Base-by-base conservation (phyloP, 2,113 vertebrate genomes). In the Aviceda subcristata region DNA sequence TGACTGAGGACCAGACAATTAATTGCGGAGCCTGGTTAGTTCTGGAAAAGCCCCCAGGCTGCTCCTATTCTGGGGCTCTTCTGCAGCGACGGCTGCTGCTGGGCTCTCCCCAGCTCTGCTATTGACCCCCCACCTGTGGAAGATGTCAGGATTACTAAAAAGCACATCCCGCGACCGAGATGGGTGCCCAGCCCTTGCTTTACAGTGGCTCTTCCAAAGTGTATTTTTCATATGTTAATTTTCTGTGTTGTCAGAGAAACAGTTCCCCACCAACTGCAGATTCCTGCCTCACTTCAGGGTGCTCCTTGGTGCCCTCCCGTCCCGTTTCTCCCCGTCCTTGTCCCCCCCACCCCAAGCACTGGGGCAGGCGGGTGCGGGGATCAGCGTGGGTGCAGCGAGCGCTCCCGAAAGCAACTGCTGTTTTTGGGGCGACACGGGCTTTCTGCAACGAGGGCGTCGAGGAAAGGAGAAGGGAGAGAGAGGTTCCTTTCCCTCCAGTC, bases 371-470 rank as follows among this genome's bases (percentile, higher is more conserved):
- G n/a, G 38, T 7, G 57, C 9, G 2, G 30, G 81, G 41, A 41
- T 69, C 30, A 5, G 66, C 3, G 3, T 10, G 45, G 63, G 4
- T 1, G 0, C 71, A 12, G 57, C 0, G 8, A 30, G 17, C 0
- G 7, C 5, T 71, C 4, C 1, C 1, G 6, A 38, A 8, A 62
- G 38, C 62, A 11, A 1, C 24, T 7, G 10, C 48, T 50, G 53
- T 11, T 46, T 12, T 17, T 21, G 12, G 63, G 74, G 46, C 26
- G 19, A 5, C 6, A 1, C 0, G 32, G 12, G 12, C 23, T 29
- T 10, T 18, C 86, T 72, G 74, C 38, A 15, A 6, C 57, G 26
- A 24, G 14, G 21, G 15, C 0, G 2, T 3, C 6, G 85, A 46
- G 38, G 45, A 19, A 34, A 22, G 68, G 75, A 15, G 80, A 48